phyloP scores from a whole-genome alignment of 2,797 vertebrate genomes.

The Apogon talboti region DNA sequence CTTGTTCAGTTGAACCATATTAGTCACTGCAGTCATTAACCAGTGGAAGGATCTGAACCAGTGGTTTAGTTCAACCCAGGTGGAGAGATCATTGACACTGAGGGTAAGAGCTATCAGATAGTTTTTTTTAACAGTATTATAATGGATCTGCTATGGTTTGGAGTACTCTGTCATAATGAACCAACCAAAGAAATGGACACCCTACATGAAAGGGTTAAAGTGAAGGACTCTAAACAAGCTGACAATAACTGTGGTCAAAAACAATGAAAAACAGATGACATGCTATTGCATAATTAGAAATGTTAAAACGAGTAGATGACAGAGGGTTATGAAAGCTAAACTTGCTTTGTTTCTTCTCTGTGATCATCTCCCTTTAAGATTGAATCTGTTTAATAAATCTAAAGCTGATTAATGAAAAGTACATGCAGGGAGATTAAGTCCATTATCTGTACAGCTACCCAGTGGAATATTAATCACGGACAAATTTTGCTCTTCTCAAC shows the following conservation, averaged over 20 bases:
- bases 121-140: no score
- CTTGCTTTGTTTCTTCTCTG: conserved; percentile 32
- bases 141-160: no score
- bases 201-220: no score
- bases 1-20: no score
- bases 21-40: no score
- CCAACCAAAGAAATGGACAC: no score
- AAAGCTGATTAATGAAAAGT: conserved; percentile 64
- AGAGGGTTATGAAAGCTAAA: conserved; percentile 49
- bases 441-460: conserved; percentile 50
- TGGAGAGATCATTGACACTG: no score
- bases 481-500: conserved; percentile 33
- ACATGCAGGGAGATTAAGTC: conserved; percentile 55
- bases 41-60: no score
- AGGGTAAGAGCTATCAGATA: no score
- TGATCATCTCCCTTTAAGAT: conserved; percentile 55
- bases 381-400: conserved; percentile 59
- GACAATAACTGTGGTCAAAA: conserved; percentile 28
- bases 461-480: conserved; percentile 66
- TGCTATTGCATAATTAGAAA: conserved; percentile 55
- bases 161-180: no score
- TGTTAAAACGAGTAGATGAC: conserved; percentile 31
- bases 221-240: background rate
- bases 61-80: no score
- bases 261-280: conserved; percentile 16